These are phyloP conservation scores for Patella depressa DNA, from an alignment of 2,888 invertebrate genomes.

Conservation along the genomic window DNA sequence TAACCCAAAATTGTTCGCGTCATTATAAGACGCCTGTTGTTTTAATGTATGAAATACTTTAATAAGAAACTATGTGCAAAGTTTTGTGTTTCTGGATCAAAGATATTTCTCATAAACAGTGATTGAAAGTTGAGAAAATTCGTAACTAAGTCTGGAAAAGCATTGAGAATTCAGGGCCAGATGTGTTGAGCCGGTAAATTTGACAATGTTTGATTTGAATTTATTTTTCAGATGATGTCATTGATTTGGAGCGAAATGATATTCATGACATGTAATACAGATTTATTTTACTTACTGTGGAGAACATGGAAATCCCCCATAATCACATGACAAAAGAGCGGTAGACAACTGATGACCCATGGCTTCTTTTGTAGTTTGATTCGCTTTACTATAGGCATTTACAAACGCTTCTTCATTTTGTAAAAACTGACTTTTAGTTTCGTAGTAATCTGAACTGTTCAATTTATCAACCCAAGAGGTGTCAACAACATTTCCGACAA, in stretches of 20 bases:
- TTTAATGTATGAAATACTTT: no score
- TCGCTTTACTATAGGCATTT: not conserved
- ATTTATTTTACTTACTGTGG: not conserved
- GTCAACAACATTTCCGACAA: no score
- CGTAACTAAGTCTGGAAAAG: not conserved
- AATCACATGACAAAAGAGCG: not conserved
- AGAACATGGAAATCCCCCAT: not conserved
- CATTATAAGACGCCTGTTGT: no score
- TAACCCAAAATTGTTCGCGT: no score
- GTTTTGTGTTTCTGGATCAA: no score
- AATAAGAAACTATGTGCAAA: no score
- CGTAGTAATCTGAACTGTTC: not conserved
- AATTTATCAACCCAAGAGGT: no score
- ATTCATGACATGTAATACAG: no score
- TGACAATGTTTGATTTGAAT: no score
- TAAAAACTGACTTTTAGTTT: not conserved
- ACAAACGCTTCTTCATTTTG: not conserved
- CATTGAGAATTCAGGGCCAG: not conserved
- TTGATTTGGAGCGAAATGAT: no score
- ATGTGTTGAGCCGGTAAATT: no score
- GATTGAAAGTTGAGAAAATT: not conserved
- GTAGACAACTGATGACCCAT: not conserved
- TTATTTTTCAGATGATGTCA: no score
- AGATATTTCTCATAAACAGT: not conserved
- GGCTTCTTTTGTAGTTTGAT: not conserved